Conservation (phyloP, 2,113 vertebrate genomes). For the Cyanoderma ruficeps region DNA sequence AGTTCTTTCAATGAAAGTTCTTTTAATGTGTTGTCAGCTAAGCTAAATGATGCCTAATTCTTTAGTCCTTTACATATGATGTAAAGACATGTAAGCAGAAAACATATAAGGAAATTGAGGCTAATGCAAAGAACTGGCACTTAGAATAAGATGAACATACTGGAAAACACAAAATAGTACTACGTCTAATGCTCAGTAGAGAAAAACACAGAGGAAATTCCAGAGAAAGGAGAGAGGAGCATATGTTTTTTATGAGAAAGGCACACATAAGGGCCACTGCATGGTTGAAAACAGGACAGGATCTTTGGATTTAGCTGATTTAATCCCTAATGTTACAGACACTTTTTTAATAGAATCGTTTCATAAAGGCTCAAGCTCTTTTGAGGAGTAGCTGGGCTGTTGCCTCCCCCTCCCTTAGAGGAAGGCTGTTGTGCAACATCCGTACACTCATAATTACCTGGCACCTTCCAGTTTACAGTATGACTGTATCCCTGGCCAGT, state of each 20-base stretch:
- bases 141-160: not conserved
- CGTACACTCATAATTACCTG: not conserved
- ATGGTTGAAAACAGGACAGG: constrained; percentile 2
- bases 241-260: not conserved
- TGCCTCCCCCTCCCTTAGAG: not conserved
- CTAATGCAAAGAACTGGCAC: not conserved
- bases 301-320: constrained; percentile 14
- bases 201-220: not conserved
- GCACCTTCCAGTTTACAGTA: not conserved
- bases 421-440: not conserved
- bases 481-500: not conserved
- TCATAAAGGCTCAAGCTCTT: not conserved
- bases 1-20: not conserved
- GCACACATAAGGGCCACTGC: not conserved
- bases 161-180: not conserved
- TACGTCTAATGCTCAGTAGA: not conserved
- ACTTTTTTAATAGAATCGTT: not conserved
- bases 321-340: not conserved
- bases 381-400: not conserved
- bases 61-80: not conserved
- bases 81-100: not conserved
- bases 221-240: not conserved
- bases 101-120: not conserved
- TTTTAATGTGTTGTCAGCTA: not conserved
- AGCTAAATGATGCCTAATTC: not conserved